Conservation (phyloP, 2,113 vertebrate genomes). For the Gobio gobio region DNA sequence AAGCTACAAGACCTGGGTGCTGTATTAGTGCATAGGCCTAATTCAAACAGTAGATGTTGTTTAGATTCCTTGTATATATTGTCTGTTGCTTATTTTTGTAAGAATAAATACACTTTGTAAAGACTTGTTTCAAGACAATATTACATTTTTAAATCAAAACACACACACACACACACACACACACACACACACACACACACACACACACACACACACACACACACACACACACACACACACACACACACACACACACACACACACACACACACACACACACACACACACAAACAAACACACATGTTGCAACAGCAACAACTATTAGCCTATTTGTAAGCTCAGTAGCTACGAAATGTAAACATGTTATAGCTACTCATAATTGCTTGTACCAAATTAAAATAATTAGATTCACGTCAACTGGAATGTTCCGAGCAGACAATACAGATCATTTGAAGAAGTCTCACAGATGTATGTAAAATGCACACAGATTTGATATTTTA, state of each 20-base stretch:
- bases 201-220: background rate
- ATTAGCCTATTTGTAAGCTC: background rate
- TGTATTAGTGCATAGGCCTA: slow-evolving; percentile 65
- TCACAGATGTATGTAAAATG: background rate
- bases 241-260: background rate
- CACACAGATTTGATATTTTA: background rate
- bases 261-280: too few species aligned
- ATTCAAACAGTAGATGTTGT: slow-evolving; percentile 74
- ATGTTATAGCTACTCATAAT: background rate
- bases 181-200: too few species aligned
- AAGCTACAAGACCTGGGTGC: slow-evolving; percentile 47
- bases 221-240: background rate
- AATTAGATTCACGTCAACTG: background rate
- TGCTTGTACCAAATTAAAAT: background rate
- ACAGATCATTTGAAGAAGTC: background rate
- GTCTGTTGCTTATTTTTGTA: slow-evolving; percentile 91
- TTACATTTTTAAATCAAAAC: background rate
- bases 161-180: background rate
- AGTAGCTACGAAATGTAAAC: background rate
- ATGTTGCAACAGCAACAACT: background rate
- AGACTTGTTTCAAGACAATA: slow-evolving; percentile 63
- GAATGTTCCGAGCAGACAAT: background rate
- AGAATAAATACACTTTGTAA: slow-evolving; percentile 98
- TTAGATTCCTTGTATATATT: slow-evolving; percentile 88
- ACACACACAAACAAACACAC: background rate